A percentile compares a stretch with the other conserved stretches of the same genome.
Evolutionary conservation across 2,888 invertebrate species (phyloP).

Genomic region (Chaetoderma sp.): DNA sequence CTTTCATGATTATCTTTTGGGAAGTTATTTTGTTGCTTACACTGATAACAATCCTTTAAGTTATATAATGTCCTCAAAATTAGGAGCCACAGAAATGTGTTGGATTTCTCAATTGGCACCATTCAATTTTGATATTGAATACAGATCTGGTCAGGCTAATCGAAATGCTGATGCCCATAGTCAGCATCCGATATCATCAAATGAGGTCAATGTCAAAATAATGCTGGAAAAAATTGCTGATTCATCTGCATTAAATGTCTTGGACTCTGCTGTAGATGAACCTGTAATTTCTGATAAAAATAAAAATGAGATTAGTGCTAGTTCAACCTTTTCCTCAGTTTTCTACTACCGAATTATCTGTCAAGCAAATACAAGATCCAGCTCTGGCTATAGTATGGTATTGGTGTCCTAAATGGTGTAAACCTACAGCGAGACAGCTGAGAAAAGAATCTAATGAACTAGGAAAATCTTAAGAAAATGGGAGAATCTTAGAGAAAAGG

Average conservation of each 20-base stretch:
- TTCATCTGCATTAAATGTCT: no score
- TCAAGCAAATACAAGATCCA: not conserved
- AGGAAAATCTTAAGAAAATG: not conserved
- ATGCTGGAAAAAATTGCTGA: no score
- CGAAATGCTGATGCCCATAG: conserved; percentile 36
- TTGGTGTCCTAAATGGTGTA: not conserved
- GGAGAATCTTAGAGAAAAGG: not conserved
- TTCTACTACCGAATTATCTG: not conserved
- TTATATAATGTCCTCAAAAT: conserved; percentile 16
- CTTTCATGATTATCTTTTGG: not conserved
- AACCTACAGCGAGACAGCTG: not conserved
- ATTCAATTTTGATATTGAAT: conserved; percentile 35
- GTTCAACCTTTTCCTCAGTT: not conserved
- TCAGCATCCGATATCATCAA: not conserved
- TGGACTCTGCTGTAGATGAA: no score
- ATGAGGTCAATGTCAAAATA: not conserved
- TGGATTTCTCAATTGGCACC: conserved; percentile 35
- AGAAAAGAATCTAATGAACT: not conserved
- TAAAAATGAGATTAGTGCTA: no score
- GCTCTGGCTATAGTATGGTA: not conserved
- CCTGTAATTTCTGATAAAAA: no score
- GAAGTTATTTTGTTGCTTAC: not conserved
- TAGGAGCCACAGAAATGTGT: conserved; percentile 38
- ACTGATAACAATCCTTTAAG: conserved; percentile 6
- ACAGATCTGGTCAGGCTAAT: conserved; percentile 31